Evolutionary conservation across 1,140 invertebrate genomes (phyloP).

Genomic region (Pachypsylla venusta): DNA sequence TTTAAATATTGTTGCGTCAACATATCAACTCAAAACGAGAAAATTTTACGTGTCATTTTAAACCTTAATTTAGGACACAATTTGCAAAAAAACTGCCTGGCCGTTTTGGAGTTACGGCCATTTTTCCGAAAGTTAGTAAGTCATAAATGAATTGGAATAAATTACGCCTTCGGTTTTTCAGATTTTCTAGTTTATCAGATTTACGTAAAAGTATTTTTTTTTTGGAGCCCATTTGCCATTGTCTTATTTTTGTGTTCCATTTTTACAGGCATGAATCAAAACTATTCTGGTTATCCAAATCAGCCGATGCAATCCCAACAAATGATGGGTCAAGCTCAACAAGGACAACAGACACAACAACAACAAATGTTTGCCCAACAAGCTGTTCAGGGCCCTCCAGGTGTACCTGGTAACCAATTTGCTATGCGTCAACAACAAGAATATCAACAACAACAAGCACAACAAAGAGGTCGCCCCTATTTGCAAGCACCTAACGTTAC

Average conservation of each 20-base stretch:
- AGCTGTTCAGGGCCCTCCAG: slow-evolving; percentile 33
- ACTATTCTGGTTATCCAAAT: slow-evolving; percentile 22
- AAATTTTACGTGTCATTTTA: too few relatives aligned
- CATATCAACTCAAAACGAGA: too few relatives aligned
- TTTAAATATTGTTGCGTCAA: too few relatives aligned
- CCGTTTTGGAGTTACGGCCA: too few relatives aligned
- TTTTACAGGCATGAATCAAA: slow-evolving; percentile 24
- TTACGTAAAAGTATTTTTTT: background rate
- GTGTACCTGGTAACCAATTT: slow-evolving; percentile 33
- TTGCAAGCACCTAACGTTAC: slow-evolving; percentile 46
- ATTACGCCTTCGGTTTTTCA: too few relatives aligned
- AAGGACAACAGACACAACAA: slow-evolving; percentile 32
- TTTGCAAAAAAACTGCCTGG: too few relatives aligned
- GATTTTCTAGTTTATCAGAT: slow-evolving; percentile 8
- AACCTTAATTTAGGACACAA: too few relatives aligned
- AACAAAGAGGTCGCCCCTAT: slow-evolving; percentile 36
- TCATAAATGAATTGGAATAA: too few relatives aligned
- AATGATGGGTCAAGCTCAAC: slow-evolving; percentile 26
- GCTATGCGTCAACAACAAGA: slow-evolving; percentile 33
- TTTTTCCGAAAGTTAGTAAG: too few relatives aligned
- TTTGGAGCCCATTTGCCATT: background rate
- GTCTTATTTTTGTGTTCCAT: background rate
- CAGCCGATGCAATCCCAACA: slow-evolving; percentile 30
- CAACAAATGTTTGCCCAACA: slow-evolving; percentile 34
- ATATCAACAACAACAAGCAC: slow-evolving; percentile 35